Percentiles rank a stretch among this genome's conserved stretches.
These are phyloP conservation scores for Platichthys flesus DNA, from an alignment of 2,113 vertebrate species.

Conservation along the genomic window DNA sequence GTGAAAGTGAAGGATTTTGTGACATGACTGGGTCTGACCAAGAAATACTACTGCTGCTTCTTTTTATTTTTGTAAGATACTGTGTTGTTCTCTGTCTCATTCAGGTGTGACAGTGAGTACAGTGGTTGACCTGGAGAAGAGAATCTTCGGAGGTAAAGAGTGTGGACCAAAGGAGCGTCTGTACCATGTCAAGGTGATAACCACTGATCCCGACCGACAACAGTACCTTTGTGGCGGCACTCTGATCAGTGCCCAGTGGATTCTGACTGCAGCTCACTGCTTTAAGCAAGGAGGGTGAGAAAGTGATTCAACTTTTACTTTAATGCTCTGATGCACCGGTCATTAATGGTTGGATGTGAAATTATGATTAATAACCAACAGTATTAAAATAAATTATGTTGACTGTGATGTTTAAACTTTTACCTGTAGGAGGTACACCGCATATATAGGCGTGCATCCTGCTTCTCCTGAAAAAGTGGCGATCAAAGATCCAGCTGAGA, in stretches of 20 bases:
- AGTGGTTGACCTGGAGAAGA: slow-evolving; percentile 26
- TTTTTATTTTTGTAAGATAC: neutral
- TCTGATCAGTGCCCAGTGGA: slow-evolving; percentile 21
- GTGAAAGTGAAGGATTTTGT: neutral
- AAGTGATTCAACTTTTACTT: neutral
- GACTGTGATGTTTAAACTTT: neutral
- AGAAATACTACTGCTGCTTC: neutral
- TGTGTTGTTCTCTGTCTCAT: neutral
- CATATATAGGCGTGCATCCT: neutral
- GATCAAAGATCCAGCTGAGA: slow-evolving; percentile 1
- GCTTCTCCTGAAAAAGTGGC: fast-evolving
- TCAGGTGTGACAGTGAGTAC: slow-evolving; percentile 18
- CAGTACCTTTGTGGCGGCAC: slow-evolving; percentile 7
- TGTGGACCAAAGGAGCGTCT: fast-evolving
- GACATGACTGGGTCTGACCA: neutral
- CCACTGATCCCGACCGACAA: fast-evolving
- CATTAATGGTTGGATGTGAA: too few relatives aligned
- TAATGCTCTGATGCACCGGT: too few relatives aligned
- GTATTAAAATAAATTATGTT: neutral
- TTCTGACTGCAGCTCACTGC: slow-evolving; percentile 54
- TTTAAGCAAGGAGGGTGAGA: neutral
- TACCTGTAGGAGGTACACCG: neutral
- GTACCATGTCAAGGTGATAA: neutral
- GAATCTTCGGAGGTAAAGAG: fast-evolving
- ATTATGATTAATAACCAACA: too few relatives aligned